A percentile compares a stretch with the other conserved stretches of the same genome.
These are phyloP conservation scores for Chiloscyllium plagiosum DNA, from an alignment of 2,113 vertebrate species.

Conservation along the genomic window DNA sequence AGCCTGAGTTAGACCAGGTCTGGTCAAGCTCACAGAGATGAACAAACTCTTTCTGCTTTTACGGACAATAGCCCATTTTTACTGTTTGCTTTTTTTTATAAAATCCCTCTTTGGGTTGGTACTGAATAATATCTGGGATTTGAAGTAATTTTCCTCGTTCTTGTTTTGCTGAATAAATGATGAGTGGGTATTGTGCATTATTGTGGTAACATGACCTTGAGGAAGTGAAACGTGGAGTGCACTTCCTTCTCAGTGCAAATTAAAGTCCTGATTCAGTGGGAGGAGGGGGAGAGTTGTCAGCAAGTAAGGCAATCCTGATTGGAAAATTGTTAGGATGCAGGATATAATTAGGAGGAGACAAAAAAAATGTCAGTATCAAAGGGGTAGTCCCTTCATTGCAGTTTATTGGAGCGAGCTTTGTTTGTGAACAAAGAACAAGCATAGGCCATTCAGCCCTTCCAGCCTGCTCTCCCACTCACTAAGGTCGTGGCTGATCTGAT, in stretches of 20 bases:
- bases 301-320: neutral
- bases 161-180: neutral
- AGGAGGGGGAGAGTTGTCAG: neutral
- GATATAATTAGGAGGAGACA: neutral
- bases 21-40: neutral
- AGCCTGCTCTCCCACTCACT: neutral
- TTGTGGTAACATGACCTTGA: neutral
- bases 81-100: neutral
- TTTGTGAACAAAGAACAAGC: neutral
- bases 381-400: neutral
- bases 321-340: neutral
- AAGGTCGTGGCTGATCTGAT: neutral
- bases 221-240: neutral
- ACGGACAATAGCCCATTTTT: neutral
- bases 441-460: neutral
- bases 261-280: neutral
- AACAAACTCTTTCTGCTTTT: neutral
- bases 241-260: neutral
- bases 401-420: neutral
- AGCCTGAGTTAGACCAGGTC: neutral
- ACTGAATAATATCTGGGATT: neutral
- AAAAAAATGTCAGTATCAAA: neutral
- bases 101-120: neutral
- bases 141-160: neutral
- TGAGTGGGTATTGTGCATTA: neutral